Evolutionary conservation across 2,888 invertebrate genomes (phyloP).

Genomic region (Himalopsyche tibetana): DNA sequence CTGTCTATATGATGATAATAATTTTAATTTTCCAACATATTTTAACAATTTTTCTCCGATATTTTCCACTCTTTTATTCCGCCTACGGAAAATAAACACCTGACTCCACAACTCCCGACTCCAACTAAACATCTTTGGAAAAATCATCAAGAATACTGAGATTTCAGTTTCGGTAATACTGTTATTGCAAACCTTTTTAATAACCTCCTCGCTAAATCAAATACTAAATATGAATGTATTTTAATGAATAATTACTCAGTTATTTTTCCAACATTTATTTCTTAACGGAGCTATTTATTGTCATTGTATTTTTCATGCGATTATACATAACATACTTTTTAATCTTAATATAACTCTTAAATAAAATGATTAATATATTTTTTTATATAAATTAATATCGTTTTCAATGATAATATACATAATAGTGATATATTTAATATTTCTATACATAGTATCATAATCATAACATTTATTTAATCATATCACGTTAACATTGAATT

Average conservation of each 20-base stretch:
- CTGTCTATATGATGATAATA: no score
- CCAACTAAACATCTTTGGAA: no score
- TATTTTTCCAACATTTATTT: slow-evolving; percentile 61
- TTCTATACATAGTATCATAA: slow-evolving; percentile 5
- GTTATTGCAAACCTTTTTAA: no score
- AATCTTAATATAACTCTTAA: neutral
- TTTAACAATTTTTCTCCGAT: no score
- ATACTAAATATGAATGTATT: no score
- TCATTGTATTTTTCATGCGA: slow-evolving; percentile 58
- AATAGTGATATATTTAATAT: slow-evolving; percentile 24
- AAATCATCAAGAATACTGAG: no score
- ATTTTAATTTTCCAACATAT: no score
- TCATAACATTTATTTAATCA: slow-evolving; percentile 32
- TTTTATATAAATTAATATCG: neutral
- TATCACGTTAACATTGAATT: neutral
- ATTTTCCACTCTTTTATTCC: no score
- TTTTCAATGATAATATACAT: slow-evolving; percentile 17
- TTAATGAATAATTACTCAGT: neutral
- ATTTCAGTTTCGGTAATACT: no score
- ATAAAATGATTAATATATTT: slow-evolving; percentile 18
- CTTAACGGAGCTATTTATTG: slow-evolving; percentile 64
- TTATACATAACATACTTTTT: slow-evolving; percentile 57
- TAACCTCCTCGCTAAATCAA: no score
- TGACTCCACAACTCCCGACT: no score
- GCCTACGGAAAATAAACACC: no score